Evolutionary conservation across 2,888 invertebrate species (phyloP), one percentile per base, ranked within the genome.

Genomic region (Unio delphinus): DNA sequence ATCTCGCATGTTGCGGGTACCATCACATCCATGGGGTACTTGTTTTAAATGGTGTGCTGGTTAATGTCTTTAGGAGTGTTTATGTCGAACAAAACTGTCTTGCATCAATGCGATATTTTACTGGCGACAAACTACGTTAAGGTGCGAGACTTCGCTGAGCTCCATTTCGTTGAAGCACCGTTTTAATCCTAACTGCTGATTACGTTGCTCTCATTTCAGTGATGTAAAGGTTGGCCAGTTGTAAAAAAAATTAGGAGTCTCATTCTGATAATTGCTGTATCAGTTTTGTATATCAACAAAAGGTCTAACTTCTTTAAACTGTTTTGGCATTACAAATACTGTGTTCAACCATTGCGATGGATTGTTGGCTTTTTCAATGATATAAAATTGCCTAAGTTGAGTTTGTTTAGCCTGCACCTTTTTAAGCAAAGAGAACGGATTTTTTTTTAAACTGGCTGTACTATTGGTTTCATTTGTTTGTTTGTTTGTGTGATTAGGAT

Each of bases 161-260:
- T 64, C 17, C 77, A 82, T 26, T 83, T 34, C 79, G 57, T 82
- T 80, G 63, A 75, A 84, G 0, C 75, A 81, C 70, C 67, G 73
- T 58, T 75, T 79, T 0, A 83, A 67, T 83, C 84, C 8, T 83
- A 58, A 34, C 80, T 83, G 58, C 67, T 70, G 64, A 81, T 83
- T 3, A 81, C 67, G 61, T 60, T 75, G 18, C 72, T 65, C 7
- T 67, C 59, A 60, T 76, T 77, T 63, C 77, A 4, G 54, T 75
- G 70, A 55, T 69, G 64, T 6, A 75, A 28, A 7, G 72, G 45
- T 28, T 77, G 72, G 11, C 78, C 76, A 6, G 65, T 34, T n/a
- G 70, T 75, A 20, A 72, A 72, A 20, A 72, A 72, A 34, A 79
- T 75, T 0, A 57, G 65, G 56, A 74, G 67, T 28, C 70, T 20